Evolutionary conservation across 2,888 invertebrate genomes (phyloP), one percentile per base, ranked within the genome.

Genomic region (Scelioninae gen. 1): DNA sequence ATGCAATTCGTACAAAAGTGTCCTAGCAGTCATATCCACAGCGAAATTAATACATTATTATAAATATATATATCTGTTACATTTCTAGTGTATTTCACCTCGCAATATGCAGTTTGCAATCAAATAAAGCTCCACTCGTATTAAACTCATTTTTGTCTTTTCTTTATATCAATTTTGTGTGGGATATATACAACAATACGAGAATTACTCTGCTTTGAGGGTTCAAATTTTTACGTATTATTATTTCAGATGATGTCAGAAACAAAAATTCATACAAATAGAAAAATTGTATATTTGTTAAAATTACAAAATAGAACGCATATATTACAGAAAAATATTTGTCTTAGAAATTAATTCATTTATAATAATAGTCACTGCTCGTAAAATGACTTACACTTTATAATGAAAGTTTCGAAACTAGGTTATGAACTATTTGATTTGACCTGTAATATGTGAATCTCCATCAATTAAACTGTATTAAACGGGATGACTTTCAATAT

Each of bases 11-110:
- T 65, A 65, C 55, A 40, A 62, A 69, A 62, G 80, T 80, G 66
- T 23, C 15, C 16, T 7, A 15, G 7, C 40, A 55, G 34, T 13
- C 31, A 66, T 55, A 68, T 62, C 62, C 47, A 9, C 40, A 0
- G 53, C 43, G 32, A 34, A 72, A 80, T 72, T 79, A 66, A 72
- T 79, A 55, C 74, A 68, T 66, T 74, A 79, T 66, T 74, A 68
- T 72, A 74, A 68, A 72, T 60, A 45, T 71, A 56, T 45, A 34
- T 34, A 7, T 69, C 34, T 68, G 23, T 15, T 15, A 55, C 40
- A 72, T 72, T 72, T 15, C 32, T 9, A 16, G 31, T 15, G n/a
- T 5, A 11, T 29, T n/a, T 16, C 16, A n/a, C 13, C 6, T 29
- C 31, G 9, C 38, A 45, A 40, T 5, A 10, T 38, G 1, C 34